Percentiles rank a stretch among this genome's conserved stretches.
Conservation (phyloP, 2,113 vertebrate genomes). For the Eonycteris spelaea region DNA sequence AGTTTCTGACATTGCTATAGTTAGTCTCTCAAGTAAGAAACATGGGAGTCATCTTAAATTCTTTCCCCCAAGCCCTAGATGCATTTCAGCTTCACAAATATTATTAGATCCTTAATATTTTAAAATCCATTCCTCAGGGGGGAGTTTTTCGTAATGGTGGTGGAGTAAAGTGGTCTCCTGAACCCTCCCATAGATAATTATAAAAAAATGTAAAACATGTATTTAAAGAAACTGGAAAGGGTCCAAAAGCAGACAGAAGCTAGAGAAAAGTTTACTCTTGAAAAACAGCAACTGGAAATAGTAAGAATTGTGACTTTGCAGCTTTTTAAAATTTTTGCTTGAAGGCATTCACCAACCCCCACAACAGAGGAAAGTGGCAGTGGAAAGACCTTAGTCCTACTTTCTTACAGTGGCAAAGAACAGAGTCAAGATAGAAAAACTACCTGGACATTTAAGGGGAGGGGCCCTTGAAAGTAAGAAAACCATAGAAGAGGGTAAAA, state of each 20-base stretch:
- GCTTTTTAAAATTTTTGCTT: neutral
- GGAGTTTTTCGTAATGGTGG: slow-evolving; percentile 33
- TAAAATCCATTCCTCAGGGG: slow-evolving; percentile 15
- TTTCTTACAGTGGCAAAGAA: neutral
- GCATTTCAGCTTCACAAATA: slow-evolving; percentile 40
- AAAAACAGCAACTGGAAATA: slow-evolving; percentile 34
- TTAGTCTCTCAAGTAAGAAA: neutral
- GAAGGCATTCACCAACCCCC: neutral
- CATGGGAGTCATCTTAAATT: neutral
- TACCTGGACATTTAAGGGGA: neutral
- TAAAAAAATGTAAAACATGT: slow-evolving; percentile 25
- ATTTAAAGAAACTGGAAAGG: slow-evolving; percentile 40
- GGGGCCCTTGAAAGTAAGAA: neutral
- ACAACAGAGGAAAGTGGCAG: neutral
- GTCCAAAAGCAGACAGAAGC: slow-evolving; percentile 28
- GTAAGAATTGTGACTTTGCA: slow-evolving; percentile 41
- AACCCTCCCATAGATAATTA: slow-evolving; percentile 26
- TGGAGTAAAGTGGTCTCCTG: slow-evolving; percentile 45
- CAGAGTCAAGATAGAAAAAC: neutral
- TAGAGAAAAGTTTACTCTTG: slow-evolving; percentile 50
- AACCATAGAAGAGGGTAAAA: neutral
- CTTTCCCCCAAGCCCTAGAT: slow-evolving; percentile 11
- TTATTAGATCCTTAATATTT: slow-evolving; percentile 63
- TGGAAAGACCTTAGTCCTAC: neutral
- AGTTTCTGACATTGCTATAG: slow-evolving; percentile 12